Base-by-base conservation (phyloP, 2,113 vertebrate genomes). In the Gila orcuttii region DNA sequence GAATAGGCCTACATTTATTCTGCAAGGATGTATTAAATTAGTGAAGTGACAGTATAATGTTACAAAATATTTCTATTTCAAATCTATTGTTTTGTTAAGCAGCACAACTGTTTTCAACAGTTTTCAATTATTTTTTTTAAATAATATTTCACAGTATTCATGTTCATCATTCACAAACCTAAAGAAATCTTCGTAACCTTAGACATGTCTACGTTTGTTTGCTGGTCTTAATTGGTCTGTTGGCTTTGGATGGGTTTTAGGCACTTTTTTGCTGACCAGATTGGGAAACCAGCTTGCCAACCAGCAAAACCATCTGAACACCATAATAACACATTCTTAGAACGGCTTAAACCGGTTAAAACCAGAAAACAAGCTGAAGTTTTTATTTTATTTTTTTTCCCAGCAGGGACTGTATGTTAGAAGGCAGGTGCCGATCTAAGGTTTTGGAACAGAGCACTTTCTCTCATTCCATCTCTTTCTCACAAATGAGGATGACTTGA, bases 401-500 rank as follows among this genome's bases (percentile, higher is more conserved):
- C 64, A 69, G 31, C 47, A 50, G 47, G 47, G 8, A 42, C 8
- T 42, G 6, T 55, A 19, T 8, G n/a, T 50, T 77, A 77, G 45
- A 55, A 77, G 74, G 47, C 74, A 50, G 52, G 28, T 77, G 45
- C 28, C 25, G 28, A 55, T 77, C 75, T 77, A 52, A 52, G 75
- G 25, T 52, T 52, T 81, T 31, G 8, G n/a, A 66, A 31, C 59
- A 6, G 25, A 75, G n/a, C 74, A 17, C 31, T 21, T 31, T 50
- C 31, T 64, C 33, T 82, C 59, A 50, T 76, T 55, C 68, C 36
- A 15, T 60, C 52, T 42, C 3, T 62, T 21, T 36, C 57, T 79
- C 50, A 69, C 83, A 86, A 89, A 89, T 86, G 69, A 89, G 88
- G 52, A 86, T 73, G 86, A 33, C 75, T 79, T 86, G 86, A 87